Conservation (phyloP, 2,113 vertebrate genomes). For the Emydura subglobosa region DNA sequence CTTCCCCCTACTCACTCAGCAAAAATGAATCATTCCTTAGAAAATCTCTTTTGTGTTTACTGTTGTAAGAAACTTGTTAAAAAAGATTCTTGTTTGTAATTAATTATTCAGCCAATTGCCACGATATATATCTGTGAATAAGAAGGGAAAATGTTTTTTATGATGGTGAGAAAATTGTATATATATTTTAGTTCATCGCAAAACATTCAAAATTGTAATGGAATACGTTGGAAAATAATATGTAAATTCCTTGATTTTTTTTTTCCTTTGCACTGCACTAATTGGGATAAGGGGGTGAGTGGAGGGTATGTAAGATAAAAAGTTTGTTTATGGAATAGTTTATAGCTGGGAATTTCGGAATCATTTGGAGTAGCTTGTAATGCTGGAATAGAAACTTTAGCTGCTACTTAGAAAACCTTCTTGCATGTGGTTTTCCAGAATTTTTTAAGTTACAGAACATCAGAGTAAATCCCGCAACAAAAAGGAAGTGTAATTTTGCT, state of each 20-base stretch:
- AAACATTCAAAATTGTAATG: background rate
- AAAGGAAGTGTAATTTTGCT: conserved; percentile 83
- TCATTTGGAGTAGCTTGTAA: conserved; percentile 50
- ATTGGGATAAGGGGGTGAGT: conserved; percentile 12
- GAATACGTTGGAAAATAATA: conserved; percentile 60
- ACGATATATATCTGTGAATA: conserved; percentile 78
- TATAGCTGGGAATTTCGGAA: conserved; percentile 40
- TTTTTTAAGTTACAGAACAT: conserved; percentile 81
- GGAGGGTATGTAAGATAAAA: conserved; percentile 23
- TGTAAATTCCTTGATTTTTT: conserved; percentile 59
- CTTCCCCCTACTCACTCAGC: background rate
- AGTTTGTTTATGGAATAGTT: conserved; percentile 32
- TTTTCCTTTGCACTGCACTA: conserved; percentile 67
- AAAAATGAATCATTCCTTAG: background rate
- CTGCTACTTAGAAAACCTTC: conserved; percentile 81
- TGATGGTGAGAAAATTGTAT: conserved; percentile 55
- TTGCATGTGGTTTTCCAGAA: conserved; percentile 85
- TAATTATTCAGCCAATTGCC: conserved; percentile 73
- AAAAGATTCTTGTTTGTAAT: conserved; percentile 71
- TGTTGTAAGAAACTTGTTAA: conserved; percentile 47
- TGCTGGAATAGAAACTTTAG: conserved; percentile 67
- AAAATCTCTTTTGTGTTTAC: conserved; percentile 46
- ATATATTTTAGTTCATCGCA: conserved; percentile 70
- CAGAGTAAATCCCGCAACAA: conserved; percentile 60
- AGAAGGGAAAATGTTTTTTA: conserved; percentile 72